Evolutionary conservation across 2,113 vertebrate genomes (phyloP), one percentile per base, ranked within the genome.

Genomic region (Prinia subflava): DNA sequence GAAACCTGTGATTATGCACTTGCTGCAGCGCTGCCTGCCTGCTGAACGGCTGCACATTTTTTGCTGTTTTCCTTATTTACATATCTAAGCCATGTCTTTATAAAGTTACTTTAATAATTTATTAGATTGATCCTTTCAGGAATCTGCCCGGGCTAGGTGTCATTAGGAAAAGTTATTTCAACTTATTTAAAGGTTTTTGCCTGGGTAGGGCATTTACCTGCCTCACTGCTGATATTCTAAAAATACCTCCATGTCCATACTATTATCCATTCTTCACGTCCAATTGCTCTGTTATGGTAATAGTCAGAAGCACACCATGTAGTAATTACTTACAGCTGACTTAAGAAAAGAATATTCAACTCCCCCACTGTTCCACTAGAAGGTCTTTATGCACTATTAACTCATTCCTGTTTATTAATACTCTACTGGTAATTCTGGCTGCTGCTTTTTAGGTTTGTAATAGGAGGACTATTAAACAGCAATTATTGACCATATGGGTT

Each of bases 241-340:
- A 99, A 98, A 98, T 98, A 98, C 98, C 98, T 99, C 98, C 98
- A 98, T 98, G 99, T 99, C 99, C 98, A 96, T 98, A 98, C 98
- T 98, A 99, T 99, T 99, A 99, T 98, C 99, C 99, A 99, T 99
- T 99, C 98, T 99, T 99, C 99, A 99, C 99, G 98, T 99, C 98
- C 99, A 99, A 99, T 99, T 99, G 99, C 99, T 99, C 99, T 99
- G 99, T 99, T 99, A 99, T 99, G 99, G 98, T 99, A 99, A 99
- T 99, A 98, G 99, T 99, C 97, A 98, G 98, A 98, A 98, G 98
- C 99, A 98, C 99, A 99, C 99, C 99, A 99, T 99, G 99, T 98
- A 98, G 98, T 99, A 99, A 99, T 99, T 99, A 99, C 99, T 99
- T 99, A 99, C 99, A 99, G 99, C 99, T 99, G 99, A 99, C 99